A percentile compares a stretch with the other conserved stretches of the same genome.
phyloP scores from a whole-genome alignment of 2,888 invertebrate species.

The Laothoe populi region DNA sequence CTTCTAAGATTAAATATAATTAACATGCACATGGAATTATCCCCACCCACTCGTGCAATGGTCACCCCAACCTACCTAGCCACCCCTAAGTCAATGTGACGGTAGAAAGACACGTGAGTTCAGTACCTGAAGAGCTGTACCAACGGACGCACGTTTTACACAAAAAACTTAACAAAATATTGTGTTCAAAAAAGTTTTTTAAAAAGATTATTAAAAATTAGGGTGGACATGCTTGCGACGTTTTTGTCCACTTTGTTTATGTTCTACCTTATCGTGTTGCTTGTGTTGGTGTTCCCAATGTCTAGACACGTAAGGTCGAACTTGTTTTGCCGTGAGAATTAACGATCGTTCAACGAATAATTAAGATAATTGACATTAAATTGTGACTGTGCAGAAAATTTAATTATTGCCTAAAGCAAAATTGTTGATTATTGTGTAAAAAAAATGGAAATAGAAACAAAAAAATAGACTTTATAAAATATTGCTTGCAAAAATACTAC shows the following conservation, averaged over 20 bases:
- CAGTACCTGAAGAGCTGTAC: constrained; percentile 50
- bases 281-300: constrained; percentile 70
- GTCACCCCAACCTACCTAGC: constrained; percentile 30
- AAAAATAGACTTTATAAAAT: too few relatives aligned
- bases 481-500: too few relatives aligned
- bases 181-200: neutral
- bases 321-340: constrained; percentile 32
- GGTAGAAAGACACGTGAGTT: constrained; percentile 37
- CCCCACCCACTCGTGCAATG: constrained; percentile 27
- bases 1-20: constrained; percentile 18
- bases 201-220: neutral
- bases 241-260: constrained; percentile 68
- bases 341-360: neutral
- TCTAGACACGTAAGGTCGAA: constrained; percentile 64
- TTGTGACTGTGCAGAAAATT: too few relatives aligned
- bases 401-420: too few relatives aligned
- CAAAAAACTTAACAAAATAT: constrained; percentile 3
- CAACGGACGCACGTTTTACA: constrained; percentile 42
- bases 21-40: constrained; percentile 9
- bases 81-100: constrained; percentile 33
- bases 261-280: constrained; percentile 69
- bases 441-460: neutral
- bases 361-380: too few relatives aligned
- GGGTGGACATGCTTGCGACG: constrained; percentile 55
- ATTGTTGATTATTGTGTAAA: neutral